Base-by-base conservation (phyloP, 2,888 invertebrate genomes). In the Macrostomum cliftonense region DNA sequence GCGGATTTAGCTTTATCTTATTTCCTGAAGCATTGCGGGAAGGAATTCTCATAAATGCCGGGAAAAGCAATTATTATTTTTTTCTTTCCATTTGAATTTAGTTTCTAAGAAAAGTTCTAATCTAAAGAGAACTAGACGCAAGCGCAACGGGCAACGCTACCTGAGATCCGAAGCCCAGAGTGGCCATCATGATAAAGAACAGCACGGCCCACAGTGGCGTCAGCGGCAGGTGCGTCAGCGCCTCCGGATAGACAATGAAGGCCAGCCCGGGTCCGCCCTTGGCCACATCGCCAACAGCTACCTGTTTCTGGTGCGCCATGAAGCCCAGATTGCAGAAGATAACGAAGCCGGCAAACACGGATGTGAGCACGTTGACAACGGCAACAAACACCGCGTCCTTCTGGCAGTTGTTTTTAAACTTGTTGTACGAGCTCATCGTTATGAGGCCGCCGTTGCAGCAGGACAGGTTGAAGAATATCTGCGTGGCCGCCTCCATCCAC, bases 321-420 rank as follows among this genome's bases (percentile, higher is more conserved):
- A 81, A 82, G 1, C 83, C 84, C 45, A 70, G 59, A 21, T 71
- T 63, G 19, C 66, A 63, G 56, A 70, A 70, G 37, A 70, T 67
- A 44, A 70, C 69, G 45, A 68, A 63, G 1, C 70, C 70, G 21
- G 68, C 67, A 53, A 64, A 70, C 37, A 70, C 58, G 47, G 64
- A 64, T 13, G 69, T 70, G 12, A 56, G 58, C 51, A 66, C 65
- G 60, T 71, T 71, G 40, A 71, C 61, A 19, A 65, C 45, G 20
- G 66, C 60, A 12, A 70, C 65, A 37, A 70, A 62, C 4, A 70
- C 49, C 0, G 69, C 63, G 55, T 70, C 70, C 28, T 28, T 54
- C 45, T 59, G 61, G 52, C 63, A 63, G 53, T 68, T 68, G 58
- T 68, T 62, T 39, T 60, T 58, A 53, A 68, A 68, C 49, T 64